Conservation (phyloP, 1,140 invertebrate genomes). For the Drosophila mayri region DNA sequence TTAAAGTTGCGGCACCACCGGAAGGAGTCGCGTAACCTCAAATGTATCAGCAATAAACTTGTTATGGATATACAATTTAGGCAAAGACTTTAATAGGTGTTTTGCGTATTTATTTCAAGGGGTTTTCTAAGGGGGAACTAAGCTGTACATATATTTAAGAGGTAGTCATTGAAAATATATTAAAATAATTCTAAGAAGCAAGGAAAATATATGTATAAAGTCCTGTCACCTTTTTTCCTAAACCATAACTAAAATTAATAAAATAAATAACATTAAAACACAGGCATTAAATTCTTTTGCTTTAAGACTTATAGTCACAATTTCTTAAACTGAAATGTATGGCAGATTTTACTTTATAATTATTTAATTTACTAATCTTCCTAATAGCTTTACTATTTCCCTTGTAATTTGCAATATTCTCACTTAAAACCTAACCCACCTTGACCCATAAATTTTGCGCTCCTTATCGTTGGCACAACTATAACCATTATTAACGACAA, state of each 20-base stretch:
- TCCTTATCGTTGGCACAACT: neutral
- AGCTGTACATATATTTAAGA: neutral
- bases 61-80: neutral
- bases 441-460: conserved; percentile 17
- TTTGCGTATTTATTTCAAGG: neutral
- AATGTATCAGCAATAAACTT: conserved; percentile 20
- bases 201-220: no score
- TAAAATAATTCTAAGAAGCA: neutral
- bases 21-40: conserved; percentile 10
- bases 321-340: neutral
- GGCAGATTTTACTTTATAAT: neutral
- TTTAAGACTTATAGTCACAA: no score
- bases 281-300: rapidly evolving
- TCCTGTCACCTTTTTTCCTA: no score
- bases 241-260: no score
- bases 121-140: neutral
- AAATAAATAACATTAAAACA: neutral
- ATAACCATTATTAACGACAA: conserved; percentile 41
- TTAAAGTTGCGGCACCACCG: conserved; percentile 34
- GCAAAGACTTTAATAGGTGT: neutral
- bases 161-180: no score
- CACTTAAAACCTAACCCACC: neutral
- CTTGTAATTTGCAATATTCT: neutral
- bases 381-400: neutral
- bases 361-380: neutral